phyloP scores from a whole-genome alignment of 1,140 invertebrate genomes.

The Copidosoma floridanum region DNA sequence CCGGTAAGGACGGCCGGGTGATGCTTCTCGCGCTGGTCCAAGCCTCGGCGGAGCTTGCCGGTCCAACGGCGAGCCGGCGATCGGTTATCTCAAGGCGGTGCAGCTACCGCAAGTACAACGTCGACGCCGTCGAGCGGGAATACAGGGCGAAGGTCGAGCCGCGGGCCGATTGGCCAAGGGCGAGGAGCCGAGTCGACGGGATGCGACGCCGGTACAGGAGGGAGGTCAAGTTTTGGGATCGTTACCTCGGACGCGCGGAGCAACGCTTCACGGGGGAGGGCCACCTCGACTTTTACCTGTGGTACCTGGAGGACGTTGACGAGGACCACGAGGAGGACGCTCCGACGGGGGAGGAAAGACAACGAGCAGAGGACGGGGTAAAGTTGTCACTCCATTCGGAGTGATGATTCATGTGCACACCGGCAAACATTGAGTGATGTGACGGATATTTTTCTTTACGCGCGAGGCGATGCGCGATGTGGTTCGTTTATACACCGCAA shows the following conservation, averaged over 20 bases:
- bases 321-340: background rate
- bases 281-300: background rate
- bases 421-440: no score
- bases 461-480: no score
- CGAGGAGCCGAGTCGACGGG: background rate
- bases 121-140: background rate
- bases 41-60: background rate
- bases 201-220: background rate
- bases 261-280: no score
- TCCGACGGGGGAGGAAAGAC: background rate
- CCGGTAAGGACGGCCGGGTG: background rate
- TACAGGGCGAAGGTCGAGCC: slow-evolving; percentile 5
- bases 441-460: no score
- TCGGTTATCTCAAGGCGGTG: no score
- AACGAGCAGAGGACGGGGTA: background rate
- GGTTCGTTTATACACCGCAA: no score
- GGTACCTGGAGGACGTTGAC: slow-evolving; percentile 14
- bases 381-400: no score
- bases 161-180: slow-evolving; percentile 5
- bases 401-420: no score
- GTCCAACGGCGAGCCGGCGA: no score
- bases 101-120: background rate
- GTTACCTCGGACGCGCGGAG: background rate
- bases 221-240: background rate
- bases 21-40: background rate